A percentile compares a stretch with the other conserved stretches of the same genome.
Conservation (phyloP, 2,888 invertebrate species). For the Liopterus haemorrhoidalis region DNA sequence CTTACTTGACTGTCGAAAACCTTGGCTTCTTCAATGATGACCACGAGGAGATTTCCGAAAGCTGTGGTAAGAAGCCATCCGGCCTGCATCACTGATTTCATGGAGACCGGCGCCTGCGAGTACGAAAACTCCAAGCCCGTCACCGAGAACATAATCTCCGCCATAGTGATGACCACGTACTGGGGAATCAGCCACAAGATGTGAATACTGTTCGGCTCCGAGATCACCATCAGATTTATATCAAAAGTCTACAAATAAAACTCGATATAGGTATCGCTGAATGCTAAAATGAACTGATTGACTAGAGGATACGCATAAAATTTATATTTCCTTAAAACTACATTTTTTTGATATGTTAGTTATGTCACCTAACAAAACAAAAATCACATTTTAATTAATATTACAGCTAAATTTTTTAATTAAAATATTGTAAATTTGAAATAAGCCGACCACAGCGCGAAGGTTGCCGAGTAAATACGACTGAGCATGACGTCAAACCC, state of each 20-base stretch:
- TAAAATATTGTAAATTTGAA: too few species aligned
- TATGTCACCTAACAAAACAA: too few species aligned
- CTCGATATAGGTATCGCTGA: slow-evolving; percentile 16
- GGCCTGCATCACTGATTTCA: slow-evolving; percentile 93
- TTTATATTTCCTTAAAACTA: too few species aligned
- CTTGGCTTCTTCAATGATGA: slow-evolving; percentile 75
- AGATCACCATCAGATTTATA: slow-evolving; percentile 48
- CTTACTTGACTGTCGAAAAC: slow-evolving; percentile 70
- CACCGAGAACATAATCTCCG: slow-evolving; percentile 93
- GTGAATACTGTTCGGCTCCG: slow-evolving; percentile 67
- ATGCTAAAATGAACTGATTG: too few species aligned
- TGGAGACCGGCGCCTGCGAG: slow-evolving; percentile 83
- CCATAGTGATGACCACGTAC: slow-evolving; percentile 85
- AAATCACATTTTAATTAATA: too few species aligned
- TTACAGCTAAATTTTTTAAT: too few species aligned
- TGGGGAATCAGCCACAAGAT: slow-evolving; percentile 88
- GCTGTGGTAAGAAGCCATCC: slow-evolving; percentile 90
- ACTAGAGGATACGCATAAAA: too few species aligned
- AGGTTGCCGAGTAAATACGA: too few species aligned
- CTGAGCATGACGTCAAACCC: too few species aligned
- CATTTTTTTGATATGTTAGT: too few species aligned
- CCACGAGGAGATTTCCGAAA: slow-evolving; percentile 88
- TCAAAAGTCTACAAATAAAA: slow-evolving; percentile 13
- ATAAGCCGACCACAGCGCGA: too few species aligned
- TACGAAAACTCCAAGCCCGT: slow-evolving; percentile 95